A percentile compares a stretch with the other conserved stretches of the same genome.
Evolutionary conservation across 1,140 invertebrate species (phyloP).

Genomic region (Archivesica marissinica): DNA sequence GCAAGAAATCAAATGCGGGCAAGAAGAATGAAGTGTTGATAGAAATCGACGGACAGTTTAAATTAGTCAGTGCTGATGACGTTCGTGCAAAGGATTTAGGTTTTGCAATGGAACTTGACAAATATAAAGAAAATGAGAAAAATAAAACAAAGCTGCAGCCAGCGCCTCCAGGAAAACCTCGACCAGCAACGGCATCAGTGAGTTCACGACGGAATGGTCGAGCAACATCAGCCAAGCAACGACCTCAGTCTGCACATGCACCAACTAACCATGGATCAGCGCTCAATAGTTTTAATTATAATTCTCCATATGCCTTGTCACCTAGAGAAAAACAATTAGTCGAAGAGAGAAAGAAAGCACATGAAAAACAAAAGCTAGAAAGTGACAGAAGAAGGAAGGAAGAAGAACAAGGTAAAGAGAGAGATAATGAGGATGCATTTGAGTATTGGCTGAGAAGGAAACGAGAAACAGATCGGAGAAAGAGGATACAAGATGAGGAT

Average conservation of each 20-base stretch:
- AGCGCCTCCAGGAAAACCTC: slow-evolving; percentile 71
- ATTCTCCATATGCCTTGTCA: slow-evolving; percentile 79
- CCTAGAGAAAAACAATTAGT: slow-evolving; percentile 69
- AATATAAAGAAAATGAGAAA: slow-evolving; percentile 52
- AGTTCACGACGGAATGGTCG: slow-evolving; percentile 55
- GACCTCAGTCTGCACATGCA: slow-evolving; percentile 65
- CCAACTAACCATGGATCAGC: slow-evolving; percentile 31
- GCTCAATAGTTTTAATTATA: slow-evolving; percentile 72
- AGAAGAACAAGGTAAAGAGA: slow-evolving; percentile 67
- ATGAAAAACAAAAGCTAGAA: slow-evolving; percentile 65
- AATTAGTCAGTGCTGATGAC: slow-evolving; percentile 77
- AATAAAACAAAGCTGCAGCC: slow-evolving; percentile 66
- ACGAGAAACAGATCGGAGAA: slow-evolving; percentile 61
- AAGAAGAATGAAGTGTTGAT: slow-evolving; percentile 74
- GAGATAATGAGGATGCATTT: slow-evolving; percentile 72
- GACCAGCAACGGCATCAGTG: slow-evolving; percentile 68
- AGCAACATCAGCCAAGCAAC: slow-evolving; percentile 49
- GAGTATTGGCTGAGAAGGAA: slow-evolving; percentile 73
- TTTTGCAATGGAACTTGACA: slow-evolving; percentile 56
- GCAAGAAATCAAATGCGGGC: slow-evolving; percentile 53
- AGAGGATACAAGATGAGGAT: slow-evolving; percentile 65
- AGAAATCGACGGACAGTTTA: slow-evolving; percentile 82
- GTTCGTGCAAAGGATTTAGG: slow-evolving; percentile 70
- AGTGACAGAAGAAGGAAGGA: slow-evolving; percentile 66
- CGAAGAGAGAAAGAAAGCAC: slow-evolving; percentile 65